These are phyloP conservation scores for Indicator maculatus DNA, from an alignment of 2,113 vertebrate genomes.

Conservation along the genomic window DNA sequence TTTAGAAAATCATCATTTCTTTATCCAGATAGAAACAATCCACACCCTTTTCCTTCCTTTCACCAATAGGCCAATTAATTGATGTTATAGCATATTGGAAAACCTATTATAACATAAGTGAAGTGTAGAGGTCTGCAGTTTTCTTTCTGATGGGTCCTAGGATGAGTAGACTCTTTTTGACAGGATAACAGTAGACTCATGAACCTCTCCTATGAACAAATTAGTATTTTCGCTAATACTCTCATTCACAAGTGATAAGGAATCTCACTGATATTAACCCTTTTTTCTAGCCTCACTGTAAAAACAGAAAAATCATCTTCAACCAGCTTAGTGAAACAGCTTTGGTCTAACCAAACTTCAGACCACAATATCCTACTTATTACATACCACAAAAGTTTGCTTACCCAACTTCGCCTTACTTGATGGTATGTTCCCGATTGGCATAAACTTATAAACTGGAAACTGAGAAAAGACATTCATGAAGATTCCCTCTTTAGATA, in stretches of 20 bases:
- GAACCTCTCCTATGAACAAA: neutral
- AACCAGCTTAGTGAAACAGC: neutral
- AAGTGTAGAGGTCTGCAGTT: neutral
- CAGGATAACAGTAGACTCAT: neutral
- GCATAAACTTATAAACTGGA: constrained; percentile 4
- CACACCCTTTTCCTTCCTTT: neutral
- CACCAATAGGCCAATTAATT: neutral
- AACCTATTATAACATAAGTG: neutral
- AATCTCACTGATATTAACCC: neutral
- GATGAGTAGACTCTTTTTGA: neutral
- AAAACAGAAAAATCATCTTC: neutral
- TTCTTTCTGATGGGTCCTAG: neutral
- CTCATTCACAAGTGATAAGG: neutral
- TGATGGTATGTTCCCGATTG: constrained; percentile 34
- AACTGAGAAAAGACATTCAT: neutral
- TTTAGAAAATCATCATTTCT: neutral
- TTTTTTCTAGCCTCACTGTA: neutral
- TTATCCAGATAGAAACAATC: neutral
- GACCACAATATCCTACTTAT: neutral
- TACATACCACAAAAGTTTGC: constrained; percentile 15
- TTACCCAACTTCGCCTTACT: constrained; percentile 29
- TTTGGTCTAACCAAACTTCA: neutral
- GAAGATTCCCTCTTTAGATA: constrained; percentile 15
- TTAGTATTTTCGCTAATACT: neutral
- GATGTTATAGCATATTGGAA: neutral